phyloP scores from a whole-genome alignment of 2,888 invertebrate species.

The Thumatha senex region DNA sequence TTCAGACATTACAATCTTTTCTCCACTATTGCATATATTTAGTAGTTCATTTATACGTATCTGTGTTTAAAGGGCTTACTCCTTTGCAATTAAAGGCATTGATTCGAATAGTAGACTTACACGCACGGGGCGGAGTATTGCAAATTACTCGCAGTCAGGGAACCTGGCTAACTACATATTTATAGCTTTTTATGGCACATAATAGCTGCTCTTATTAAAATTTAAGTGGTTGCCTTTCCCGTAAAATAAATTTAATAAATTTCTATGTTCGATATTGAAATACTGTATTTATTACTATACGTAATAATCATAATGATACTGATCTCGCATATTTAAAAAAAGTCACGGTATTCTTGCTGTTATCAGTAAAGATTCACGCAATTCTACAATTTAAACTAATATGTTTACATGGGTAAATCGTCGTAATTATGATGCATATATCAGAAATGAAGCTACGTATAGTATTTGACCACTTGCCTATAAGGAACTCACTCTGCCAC shows the following conservation, averaged over 20 bases:
- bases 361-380: too few relatives aligned
- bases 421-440: too few relatives aligned
- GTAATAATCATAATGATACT: too few relatives aligned
- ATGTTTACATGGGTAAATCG: too few relatives aligned
- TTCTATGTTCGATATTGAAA: conserved; percentile 47
- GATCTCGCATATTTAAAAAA: too few relatives aligned
- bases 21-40: background rate
- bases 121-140: conserved; percentile 37
- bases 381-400: too few relatives aligned
- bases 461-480: too few relatives aligned
- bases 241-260: conserved; percentile 50
- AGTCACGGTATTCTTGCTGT: too few relatives aligned
- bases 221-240: conserved; percentile 76
- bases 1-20: too few relatives aligned
- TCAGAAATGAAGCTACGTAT: too few relatives aligned
- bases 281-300: conserved; percentile 11
- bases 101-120: conserved; percentile 30
- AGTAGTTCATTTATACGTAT: conserved; percentile 1
- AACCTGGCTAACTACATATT: conserved; percentile 75
- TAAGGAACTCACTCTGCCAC: too few relatives aligned
- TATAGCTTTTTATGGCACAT: conserved; percentile 75
- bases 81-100: conserved; percentile 35
- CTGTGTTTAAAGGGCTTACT: conserved; percentile 23
- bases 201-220: conserved; percentile 81
- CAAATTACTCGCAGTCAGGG: conserved; percentile 57